Percentiles rank a stretch among this genome's conserved stretches.
Conservation (phyloP, 2,888 invertebrate genomes). For the Papilio demoleus region DNA sequence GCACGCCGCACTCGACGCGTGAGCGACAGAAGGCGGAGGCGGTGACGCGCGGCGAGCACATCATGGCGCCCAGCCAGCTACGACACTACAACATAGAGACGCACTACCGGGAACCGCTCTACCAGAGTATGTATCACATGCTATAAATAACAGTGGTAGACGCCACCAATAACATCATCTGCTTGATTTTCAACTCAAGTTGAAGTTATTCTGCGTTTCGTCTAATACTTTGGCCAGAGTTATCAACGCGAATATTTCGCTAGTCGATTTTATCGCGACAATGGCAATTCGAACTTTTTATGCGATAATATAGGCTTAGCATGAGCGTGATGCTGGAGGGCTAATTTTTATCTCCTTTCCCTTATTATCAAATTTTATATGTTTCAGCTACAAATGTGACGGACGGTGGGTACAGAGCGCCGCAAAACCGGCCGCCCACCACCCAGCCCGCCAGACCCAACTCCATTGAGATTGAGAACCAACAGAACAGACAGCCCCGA, state of each 20-base stretch:
- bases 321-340: too few relatives aligned
- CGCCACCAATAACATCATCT: too few relatives aligned
- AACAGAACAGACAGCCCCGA: slow-evolving; percentile 72
- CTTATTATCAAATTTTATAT: slow-evolving; percentile 32
- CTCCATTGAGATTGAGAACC: slow-evolving; percentile 92
- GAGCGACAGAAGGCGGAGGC: slow-evolving; percentile 94
- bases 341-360: too few relatives aligned
- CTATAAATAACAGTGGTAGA: neutral
- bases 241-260: too few relatives aligned
- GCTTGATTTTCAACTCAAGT: too few relatives aligned
- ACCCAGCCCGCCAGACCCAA: slow-evolving; percentile 90
- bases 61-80: slow-evolving; percentile 76
- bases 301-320: too few relatives aligned
- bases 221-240: too few relatives aligned
- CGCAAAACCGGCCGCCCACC: slow-evolving; percentile 67
- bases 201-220: too few relatives aligned
- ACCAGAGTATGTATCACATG: slow-evolving; percentile 59
- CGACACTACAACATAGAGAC: slow-evolving; percentile 65
- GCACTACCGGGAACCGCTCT: slow-evolving; percentile 60
- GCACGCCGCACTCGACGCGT: slow-evolving; percentile 94
- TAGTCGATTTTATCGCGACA: too few relatives aligned
- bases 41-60: slow-evolving; percentile 93
- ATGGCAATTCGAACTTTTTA: too few relatives aligned
- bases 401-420: slow-evolving; percentile 70
- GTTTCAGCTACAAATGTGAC: slow-evolving; percentile 69